A percentile compares a stretch with the other conserved stretches of the same genome.
Evolutionary conservation across 2,113 vertebrate species (phyloP).

Genomic region (Chaetura pelagica): DNA sequence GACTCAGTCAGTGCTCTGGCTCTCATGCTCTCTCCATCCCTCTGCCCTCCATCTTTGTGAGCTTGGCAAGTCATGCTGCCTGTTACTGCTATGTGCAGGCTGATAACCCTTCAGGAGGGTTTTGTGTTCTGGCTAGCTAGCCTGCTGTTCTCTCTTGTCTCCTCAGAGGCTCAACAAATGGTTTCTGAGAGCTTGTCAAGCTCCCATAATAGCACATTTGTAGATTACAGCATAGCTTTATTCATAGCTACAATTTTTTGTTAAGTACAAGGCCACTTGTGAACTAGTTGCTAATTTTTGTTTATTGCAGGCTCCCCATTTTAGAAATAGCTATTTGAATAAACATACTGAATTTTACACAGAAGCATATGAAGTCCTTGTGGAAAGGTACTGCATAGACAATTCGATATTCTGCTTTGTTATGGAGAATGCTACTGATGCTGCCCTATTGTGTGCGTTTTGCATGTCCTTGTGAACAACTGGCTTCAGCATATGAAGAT

Average conservation of each 20-base stretch:
- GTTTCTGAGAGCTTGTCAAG: constrained; percentile 45
- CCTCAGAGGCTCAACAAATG: neutral
- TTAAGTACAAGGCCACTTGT: neutral
- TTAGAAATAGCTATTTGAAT: neutral
- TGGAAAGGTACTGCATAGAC: neutral
- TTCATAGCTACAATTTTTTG: constrained; percentile 18
- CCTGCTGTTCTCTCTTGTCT: constrained; percentile 44
- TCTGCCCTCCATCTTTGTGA: rapidly evolving
- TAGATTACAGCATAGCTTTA: constrained; percentile 32
- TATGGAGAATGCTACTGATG: neutral
- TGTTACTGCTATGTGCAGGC: neutral
- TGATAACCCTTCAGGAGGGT: constrained; percentile 23
- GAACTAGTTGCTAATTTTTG: neutral
- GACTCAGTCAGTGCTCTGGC: neutral
- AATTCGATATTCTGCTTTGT: neutral
- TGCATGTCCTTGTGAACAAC: neutral
- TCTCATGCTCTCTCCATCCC: neutral
- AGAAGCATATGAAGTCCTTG: neutral
- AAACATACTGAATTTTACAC: neutral
- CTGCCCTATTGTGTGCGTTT: neutral
- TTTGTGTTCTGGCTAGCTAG: constrained; percentile 22
- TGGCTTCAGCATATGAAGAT: neutral
- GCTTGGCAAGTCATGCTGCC: neutral
- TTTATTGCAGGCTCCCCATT: neutral
- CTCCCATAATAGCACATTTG: neutral